These are phyloP conservation scores for Chiloscyllium punctatum DNA, from an alignment of 2,797 vertebrate species.

Conservation along the genomic window DNA sequence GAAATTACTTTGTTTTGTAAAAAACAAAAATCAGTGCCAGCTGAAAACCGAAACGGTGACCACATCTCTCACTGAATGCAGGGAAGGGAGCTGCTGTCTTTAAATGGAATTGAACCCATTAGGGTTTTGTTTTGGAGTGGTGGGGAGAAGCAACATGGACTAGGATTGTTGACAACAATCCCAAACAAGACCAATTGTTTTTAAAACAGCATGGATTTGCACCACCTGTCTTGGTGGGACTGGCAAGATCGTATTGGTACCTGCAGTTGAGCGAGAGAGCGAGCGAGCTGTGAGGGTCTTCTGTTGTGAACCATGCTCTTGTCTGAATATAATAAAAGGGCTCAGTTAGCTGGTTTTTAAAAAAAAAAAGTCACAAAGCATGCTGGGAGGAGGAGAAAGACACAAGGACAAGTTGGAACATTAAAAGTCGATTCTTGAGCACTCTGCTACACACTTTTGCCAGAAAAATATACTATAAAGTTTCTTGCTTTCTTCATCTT, in stretches of 20 bases:
- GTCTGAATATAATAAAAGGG: background rate
- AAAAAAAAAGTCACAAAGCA: background rate
- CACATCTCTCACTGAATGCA: background rate
- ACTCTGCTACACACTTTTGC: background rate
- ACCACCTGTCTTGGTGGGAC: background rate
- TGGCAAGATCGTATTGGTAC: background rate
- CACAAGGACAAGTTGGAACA: background rate
- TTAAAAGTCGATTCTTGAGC: background rate
- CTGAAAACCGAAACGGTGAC: background rate
- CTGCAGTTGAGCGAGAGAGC: no score
- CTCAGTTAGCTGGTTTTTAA: background rate
- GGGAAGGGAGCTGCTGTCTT: background rate
- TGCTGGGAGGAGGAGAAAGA: background rate
- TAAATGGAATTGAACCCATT: no score
- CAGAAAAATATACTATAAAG: constrained; percentile 35
- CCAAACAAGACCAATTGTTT: background rate
- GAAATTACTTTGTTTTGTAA: background rate
- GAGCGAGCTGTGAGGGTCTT: background rate
- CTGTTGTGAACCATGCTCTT: no score
- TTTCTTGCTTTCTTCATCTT: background rate
- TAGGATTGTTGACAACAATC: background rate
- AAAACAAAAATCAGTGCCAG: background rate
- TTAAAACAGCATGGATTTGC: background rate
- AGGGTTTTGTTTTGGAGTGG: no score
- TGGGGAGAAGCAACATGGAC: background rate